Evolutionary conservation across 1,140 invertebrate genomes (phyloP).

Genomic region (Drosophila prosaltans): DNA sequence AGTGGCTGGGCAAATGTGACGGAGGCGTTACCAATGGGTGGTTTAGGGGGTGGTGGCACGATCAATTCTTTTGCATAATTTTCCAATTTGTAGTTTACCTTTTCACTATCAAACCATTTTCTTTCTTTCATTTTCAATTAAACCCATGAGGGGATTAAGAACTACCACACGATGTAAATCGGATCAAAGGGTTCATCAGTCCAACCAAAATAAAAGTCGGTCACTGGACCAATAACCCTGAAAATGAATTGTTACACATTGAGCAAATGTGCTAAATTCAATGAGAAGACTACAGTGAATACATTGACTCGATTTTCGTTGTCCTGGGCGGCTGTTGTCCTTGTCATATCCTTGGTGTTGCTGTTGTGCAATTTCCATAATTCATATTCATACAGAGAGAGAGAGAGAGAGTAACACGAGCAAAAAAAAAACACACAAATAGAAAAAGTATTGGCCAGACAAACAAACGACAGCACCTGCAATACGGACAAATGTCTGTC

Average conservation of each 20-base stretch:
- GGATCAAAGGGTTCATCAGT: neutral
- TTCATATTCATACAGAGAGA: conserved; percentile 74
- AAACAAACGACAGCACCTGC: conserved; percentile 77
- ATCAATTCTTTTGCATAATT: conserved; percentile 45
- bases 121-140: conserved; percentile 35
- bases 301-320: conserved; percentile 30
- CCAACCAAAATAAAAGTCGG: neutral
- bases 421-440: neutral
- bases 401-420: neutral
- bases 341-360: conserved; percentile 48
- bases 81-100: conserved; percentile 36
- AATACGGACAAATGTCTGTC: conserved; percentile 74
- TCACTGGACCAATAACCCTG: conserved; percentile 19
- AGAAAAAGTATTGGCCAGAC: conserved; percentile 51
- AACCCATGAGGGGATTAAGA: conserved; percentile 49
- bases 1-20: conserved; percentile 41
- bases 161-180: neutral
- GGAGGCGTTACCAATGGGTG: conserved; percentile 46
- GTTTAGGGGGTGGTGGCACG: conserved; percentile 17
- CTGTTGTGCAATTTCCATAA: conserved; percentile 78
- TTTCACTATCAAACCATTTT: conserved; percentile 18
- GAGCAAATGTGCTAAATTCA: conserved; percentile 51
- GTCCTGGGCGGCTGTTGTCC: conserved; percentile 51
- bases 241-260: conserved; percentile 9
- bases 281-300: conserved; percentile 30